Conservation (phyloP, 1,140 invertebrate genomes). For the Zaprionus inermis region DNA sequence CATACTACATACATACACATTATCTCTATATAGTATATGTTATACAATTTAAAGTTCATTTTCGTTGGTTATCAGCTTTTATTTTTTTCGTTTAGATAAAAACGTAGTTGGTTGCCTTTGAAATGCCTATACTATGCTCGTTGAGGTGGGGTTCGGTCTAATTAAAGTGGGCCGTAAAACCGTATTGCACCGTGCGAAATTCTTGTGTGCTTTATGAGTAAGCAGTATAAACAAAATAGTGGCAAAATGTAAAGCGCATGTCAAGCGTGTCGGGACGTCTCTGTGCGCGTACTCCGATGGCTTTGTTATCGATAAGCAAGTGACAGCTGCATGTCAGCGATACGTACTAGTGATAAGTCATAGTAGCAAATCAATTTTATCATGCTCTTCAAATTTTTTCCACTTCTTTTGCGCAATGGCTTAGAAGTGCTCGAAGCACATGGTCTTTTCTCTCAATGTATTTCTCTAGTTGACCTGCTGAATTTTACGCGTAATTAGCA, state of each 20-base stretch:
- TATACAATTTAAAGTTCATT: slow-evolving; percentile 57
- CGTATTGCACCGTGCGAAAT: slow-evolving; percentile 37
- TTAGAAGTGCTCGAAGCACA: too few species aligned
- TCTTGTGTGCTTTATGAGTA: slow-evolving; percentile 24
- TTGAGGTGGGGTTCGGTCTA: slow-evolving; percentile 36
- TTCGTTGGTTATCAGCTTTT: slow-evolving; percentile 62
- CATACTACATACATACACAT: background rate
- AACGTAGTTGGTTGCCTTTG: slow-evolving; percentile 26
- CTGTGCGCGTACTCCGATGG: background rate
- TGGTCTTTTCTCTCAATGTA: slow-evolving; percentile 17
- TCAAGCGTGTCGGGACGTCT: background rate
- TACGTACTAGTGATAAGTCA: background rate
- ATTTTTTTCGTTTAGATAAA: slow-evolving; percentile 38
- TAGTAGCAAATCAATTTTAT: background rate
- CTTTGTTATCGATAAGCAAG: background rate
- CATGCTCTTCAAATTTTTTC: slow-evolving; percentile 1
- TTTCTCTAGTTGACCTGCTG: slow-evolving; percentile 28
- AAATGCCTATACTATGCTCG: slow-evolving; percentile 24
- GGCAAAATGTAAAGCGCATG: background rate
- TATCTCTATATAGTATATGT: slow-evolving; percentile 21
- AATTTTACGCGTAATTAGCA: slow-evolving; percentile 65
- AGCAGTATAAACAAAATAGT: background rate
- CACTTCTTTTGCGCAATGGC: background rate
- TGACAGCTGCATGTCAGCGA: background rate
- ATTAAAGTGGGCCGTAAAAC: slow-evolving; percentile 28